phyloP scores from a whole-genome alignment of 1,140 invertebrate species.

The Drosophila gunungcola region DNA sequence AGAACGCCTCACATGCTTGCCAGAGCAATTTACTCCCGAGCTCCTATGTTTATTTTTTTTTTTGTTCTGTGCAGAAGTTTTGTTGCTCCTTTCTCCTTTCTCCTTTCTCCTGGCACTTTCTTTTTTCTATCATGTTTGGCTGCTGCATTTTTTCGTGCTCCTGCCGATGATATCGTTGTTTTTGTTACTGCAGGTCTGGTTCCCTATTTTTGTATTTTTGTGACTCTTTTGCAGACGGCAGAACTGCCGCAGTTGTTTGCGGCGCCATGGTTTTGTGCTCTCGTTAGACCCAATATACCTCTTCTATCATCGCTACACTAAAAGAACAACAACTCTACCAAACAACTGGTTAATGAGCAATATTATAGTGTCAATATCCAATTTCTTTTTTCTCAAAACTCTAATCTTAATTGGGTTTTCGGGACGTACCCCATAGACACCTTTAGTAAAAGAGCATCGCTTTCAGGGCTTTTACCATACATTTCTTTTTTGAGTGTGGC shows the following conservation, averaged over 20 bases:
- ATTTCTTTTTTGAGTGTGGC: slow-evolving; percentile 3
- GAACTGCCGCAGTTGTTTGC: neutral
- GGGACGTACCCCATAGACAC: no score
- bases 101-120: neutral
- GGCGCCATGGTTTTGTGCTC: slow-evolving; percentile 43
- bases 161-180: slow-evolving; percentile 31
- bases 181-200: slow-evolving; percentile 17
- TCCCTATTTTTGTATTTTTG: slow-evolving; percentile 5
- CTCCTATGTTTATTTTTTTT: slow-evolving; percentile 29
- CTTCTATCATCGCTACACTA: neutral
- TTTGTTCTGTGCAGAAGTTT: slow-evolving; percentile 16
- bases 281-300: slow-evolving; percentile 40
- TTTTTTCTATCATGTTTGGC: slow-evolving; percentile 15
- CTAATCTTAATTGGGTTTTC: no score
- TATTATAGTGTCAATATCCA: no score
- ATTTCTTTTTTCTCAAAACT: no score
- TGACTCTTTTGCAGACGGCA: neutral
- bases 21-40: slow-evolving; percentile 70
- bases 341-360: no score
- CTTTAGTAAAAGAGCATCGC: no score
- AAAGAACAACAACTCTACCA: no score
- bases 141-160: slow-evolving; percentile 1
- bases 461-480: neutral
- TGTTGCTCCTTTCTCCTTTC: slow-evolving; percentile 15
- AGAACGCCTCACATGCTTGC: slow-evolving; percentile 55